Evolutionary conservation across 2,113 vertebrate species (phyloP), one percentile per base, ranked within the genome.

Genomic region (Aplodontia rufa): DNA sequence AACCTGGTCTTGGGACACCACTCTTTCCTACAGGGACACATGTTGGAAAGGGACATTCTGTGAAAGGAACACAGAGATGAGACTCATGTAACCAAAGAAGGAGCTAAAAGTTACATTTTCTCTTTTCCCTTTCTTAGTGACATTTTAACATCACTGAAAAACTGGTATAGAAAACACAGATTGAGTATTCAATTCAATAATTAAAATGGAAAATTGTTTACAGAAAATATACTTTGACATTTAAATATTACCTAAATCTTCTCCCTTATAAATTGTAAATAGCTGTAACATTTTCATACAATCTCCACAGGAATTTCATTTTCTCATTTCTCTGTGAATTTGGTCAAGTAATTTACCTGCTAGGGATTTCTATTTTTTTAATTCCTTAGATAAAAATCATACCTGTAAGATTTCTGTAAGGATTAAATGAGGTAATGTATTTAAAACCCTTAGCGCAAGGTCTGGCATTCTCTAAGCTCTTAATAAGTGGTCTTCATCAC

Each of bases 131-230:
- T 74, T 60, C 35, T 40, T 89, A 71, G 49, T 24, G 9, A 49
- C 51, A 64, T 79, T 94, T 78, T 87, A 40, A 19, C 87, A 86
- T 71, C 49, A 32, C 13, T 28, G 68, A 87, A 92, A 79, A 49
- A 1, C 13, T 49, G 0, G 8, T 37, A 16, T 62, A 88, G 68
- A 64, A 92, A 96, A 74, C 76, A 81, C 5, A 45, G 45, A 62
- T 82, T 94, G 14, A 35, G 11, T 60, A 62, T 78, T 92, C 32
- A 93, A 62, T 78, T 92, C 32, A 93, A 62, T 55, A 89, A 93
- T 85, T 93, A 37, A 88, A 89, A 80, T 22, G 79, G 4, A 68
- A 79, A 84, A 75, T 79, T 75, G 51, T 37, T 84, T 51, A 53
- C 11, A 55, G 91, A 88, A 88, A 95, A 35, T 45, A 71, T 58